These are phyloP conservation scores for Carlito syrichta DNA, from an alignment of 2,113 vertebrate species.

Conservation along the genomic window DNA sequence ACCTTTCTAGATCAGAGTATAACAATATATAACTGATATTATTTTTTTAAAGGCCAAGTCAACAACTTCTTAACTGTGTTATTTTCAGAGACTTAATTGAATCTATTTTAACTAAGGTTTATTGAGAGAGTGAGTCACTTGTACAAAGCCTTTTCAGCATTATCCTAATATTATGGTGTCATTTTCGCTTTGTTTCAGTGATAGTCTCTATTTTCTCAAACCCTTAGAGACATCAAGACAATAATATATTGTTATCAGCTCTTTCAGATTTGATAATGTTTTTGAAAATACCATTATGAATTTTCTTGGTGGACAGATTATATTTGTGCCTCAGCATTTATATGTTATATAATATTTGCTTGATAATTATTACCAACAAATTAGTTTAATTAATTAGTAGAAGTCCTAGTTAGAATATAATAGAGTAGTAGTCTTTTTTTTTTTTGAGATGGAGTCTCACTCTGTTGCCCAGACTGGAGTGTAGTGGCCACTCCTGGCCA, in stretches of 20 bases:
- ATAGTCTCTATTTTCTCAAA: not conserved
- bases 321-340: not conserved
- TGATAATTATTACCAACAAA: not conserved
- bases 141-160: not conserved
- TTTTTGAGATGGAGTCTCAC: no score
- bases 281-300: not conserved
- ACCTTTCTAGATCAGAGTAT: not conserved
- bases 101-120: not conserved
- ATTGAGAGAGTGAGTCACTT: not conserved
- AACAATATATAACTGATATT: not conserved
- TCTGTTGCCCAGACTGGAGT: no score
- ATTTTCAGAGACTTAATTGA: not conserved
- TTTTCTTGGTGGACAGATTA: not conserved
- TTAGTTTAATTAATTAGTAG: conserved; percentile 21
- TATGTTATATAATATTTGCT: not conserved
- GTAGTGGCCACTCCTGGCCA: no score
- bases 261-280: not conserved
- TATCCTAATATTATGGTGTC: not conserved
- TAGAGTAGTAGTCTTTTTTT: not conserved
- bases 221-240: not conserved
- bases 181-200: not conserved
- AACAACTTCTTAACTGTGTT: not conserved
- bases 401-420: not conserved
- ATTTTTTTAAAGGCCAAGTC: not conserved
- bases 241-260: conserved; percentile 1